Evolutionary conservation across 2,113 vertebrate species (phyloP), one percentile per base, ranked within the genome.

Genomic region (Ctenodactylus gundi): DNA sequence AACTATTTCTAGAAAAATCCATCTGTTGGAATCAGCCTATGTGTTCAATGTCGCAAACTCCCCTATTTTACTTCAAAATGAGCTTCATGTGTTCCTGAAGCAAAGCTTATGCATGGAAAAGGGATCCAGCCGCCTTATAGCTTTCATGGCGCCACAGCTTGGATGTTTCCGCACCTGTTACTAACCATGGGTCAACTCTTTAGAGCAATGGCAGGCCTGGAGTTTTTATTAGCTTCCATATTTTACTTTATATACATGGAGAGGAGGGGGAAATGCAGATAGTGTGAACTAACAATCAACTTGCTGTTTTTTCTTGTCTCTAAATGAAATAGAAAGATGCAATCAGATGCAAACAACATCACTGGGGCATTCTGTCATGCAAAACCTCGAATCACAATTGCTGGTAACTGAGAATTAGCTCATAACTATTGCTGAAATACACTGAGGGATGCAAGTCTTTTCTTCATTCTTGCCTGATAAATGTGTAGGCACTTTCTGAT

Each of bases 1-100:
- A 97, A 92, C 96, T 96, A 94, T 97, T 97, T 97, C 72, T 92
- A 84, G 96, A 89, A 95, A 97, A 96, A 93, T 83, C 93, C 93
- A 94, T 97, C 94, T 97, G 96, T 93, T 95, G 73, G 21, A 94
- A 81, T 92, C 81, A 72, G 44, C 81, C 90, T 91, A 49, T 88
- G 94, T 81, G 60, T 25, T 68, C 2, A 57, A 67, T 93, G 36
- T 91, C 89, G 67, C 89, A 96, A 51, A 85, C 49, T 91, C 70
- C 36, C 58, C 34, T 58, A 20, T 34, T 27, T 6, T 12, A 81
- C 34, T 94, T 81, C 80, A 92, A 90, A 86, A 91, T 6, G 27
- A 82, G 91, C 58, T 89, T 29, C 80, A 18, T 80, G 67, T 51
- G 27, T 70, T 92, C 92, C 81, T 65, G 49, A 91, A 91, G 70